A percentile compares a stretch with the other conserved stretches of the same genome.
Evolutionary conservation across 2,888 invertebrate species (phyloP).

Genomic region (Disparrhopalites patrizii): DNA sequence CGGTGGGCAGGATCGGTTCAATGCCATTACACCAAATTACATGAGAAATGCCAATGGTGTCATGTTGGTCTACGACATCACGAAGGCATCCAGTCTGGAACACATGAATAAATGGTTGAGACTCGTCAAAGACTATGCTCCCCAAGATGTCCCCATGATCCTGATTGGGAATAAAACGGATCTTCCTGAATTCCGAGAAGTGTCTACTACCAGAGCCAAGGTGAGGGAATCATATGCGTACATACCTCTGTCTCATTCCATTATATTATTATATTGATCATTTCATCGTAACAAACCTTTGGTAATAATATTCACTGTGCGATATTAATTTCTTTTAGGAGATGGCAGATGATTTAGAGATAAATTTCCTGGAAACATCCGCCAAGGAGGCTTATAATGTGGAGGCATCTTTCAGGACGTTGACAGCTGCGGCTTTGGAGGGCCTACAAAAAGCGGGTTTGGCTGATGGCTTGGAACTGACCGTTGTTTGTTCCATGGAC

Average conservation of each 20-base stretch:
- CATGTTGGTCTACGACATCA: conserved; percentile 39
- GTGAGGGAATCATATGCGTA: conserved; percentile 16
- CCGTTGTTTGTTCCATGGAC: too few species aligned
- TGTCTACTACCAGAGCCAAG: conserved; percentile 34
- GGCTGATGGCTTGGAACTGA: not conserved
- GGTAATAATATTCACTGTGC: not conserved
- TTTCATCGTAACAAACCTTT: not conserved
- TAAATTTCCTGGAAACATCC: conserved; percentile 43
- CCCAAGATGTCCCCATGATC: conserved; percentile 30
- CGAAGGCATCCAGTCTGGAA: conserved; percentile 29
- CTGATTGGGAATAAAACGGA: conserved; percentile 42
- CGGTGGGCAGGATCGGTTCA: conserved; percentile 43
- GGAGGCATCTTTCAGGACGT: conserved; percentile 37
- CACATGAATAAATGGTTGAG: conserved; percentile 36
- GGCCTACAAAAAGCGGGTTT: not conserved
- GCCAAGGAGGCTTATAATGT: conserved; percentile 41
- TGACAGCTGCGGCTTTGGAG: conserved; percentile 36
- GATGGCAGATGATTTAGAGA: conserved; percentile 35
- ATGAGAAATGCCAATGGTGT: conserved; percentile 41
- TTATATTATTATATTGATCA: not conserved
- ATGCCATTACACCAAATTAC: conserved; percentile 39
- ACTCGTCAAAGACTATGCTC: conserved; percentile 34
- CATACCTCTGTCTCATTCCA: not conserved
- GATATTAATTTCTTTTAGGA: conserved; percentile 16
- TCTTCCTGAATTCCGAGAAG: conserved; percentile 29